Conservation (phyloP, 2,797 vertebrate genomes). For the Nasua narica region DNA sequence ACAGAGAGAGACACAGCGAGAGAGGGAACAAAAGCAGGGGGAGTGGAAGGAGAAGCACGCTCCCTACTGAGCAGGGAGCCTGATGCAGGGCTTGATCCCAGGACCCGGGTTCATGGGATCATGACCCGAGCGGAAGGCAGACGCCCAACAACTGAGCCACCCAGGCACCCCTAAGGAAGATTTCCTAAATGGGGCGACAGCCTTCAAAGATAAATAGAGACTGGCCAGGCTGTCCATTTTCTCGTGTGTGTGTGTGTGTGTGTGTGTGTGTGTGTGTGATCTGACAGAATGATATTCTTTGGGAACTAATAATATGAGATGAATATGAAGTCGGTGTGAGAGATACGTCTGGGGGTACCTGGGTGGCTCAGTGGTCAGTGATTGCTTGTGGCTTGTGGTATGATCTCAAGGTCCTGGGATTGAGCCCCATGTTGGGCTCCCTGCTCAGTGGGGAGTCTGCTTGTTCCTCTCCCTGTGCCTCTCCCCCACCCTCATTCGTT, state of each 20-base stretch:
- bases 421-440: background rate
- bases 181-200: background rate
- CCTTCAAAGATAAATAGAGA: background rate
- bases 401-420: background rate
- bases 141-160: too few relatives aligned
- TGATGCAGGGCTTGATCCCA: too few relatives aligned
- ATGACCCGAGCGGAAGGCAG: too few relatives aligned
- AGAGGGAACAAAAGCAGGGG: too few relatives aligned
- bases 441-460: background rate
- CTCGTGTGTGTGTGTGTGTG: background rate
- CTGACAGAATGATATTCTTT: background rate
- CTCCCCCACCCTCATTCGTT: fast-evolving
- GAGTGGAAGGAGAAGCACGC: too few relatives aligned
- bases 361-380: background rate
- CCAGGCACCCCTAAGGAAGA: too few relatives aligned
- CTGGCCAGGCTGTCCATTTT: background rate
- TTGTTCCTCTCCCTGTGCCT: background rate
- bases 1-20: too few relatives aligned
- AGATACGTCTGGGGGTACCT: background rate
- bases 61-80: too few relatives aligned
- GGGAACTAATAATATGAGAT: background rate
- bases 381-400: background rate
- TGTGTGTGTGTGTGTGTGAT: too few relatives aligned
- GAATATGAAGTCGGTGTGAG: background rate
- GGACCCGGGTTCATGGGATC: too few relatives aligned